Evolutionary conservation across 2,888 invertebrate genomes (phyloP).

Genomic region (Calameuta filiformis): DNA sequence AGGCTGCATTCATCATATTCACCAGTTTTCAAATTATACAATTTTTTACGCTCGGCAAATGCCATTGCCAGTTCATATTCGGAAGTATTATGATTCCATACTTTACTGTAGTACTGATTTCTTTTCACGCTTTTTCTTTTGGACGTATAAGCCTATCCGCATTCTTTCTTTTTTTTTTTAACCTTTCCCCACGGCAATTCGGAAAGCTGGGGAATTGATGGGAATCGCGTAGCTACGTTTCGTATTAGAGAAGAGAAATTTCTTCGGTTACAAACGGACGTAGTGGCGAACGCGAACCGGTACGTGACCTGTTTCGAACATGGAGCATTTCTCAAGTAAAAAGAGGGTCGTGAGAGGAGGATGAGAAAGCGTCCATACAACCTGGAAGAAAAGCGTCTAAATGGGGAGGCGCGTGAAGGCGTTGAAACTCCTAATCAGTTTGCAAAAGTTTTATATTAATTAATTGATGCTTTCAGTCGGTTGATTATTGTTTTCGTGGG

Average conservation of each 20-base stretch:
- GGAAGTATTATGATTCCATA: neutral
- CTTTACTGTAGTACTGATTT: neutral
- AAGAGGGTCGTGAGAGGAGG: neutral
- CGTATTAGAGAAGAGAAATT: slow-evolving; percentile 2
- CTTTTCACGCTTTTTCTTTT: neutral
- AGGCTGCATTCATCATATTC: neutral
- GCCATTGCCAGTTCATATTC: neutral
- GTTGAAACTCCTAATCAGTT: neutral
- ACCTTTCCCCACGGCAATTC: neutral
- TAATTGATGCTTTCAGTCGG: neutral
- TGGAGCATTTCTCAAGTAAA: neutral
- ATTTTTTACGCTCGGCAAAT: neutral
- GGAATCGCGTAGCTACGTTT: neutral
- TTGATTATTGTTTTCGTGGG: neutral
- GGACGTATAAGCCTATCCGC: neutral
- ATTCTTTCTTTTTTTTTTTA: neutral
- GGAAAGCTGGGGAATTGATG: neutral
- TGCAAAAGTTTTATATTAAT: neutral
- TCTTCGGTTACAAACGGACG: neutral
- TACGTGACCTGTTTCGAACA: slow-evolving; percentile 4
- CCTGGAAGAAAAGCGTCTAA: neutral
- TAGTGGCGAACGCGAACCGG: neutral
- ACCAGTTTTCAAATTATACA: too few relatives aligned
- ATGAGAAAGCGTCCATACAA: neutral
- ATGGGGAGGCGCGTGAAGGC: neutral